phyloP scores from a whole-genome alignment of 2,888 invertebrate species.

The Spilosoma lubricipeda region DNA sequence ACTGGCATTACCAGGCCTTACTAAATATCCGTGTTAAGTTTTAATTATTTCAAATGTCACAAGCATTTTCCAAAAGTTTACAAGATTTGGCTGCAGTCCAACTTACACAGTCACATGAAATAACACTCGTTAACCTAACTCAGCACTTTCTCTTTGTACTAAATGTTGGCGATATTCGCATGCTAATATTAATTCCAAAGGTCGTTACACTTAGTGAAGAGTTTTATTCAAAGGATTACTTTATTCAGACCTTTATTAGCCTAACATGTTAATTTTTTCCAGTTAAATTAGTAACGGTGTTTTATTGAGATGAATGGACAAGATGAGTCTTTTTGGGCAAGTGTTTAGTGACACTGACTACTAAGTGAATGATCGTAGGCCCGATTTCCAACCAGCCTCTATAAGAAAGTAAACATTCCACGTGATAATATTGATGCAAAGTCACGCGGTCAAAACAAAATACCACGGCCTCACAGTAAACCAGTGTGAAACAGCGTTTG shows the following conservation, averaged over 20 bases:
- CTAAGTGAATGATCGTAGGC: no score
- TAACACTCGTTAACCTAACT: slow-evolving; percentile 14
- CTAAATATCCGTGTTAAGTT: not conserved
- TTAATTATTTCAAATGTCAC: not conserved
- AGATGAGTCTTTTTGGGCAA: no score
- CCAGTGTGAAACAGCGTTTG: no score
- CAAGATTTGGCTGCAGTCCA: slow-evolving; percentile 12
- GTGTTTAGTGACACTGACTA: no score
- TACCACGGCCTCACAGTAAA: no score
- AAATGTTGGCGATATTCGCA: not conserved
- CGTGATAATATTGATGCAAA: no score
- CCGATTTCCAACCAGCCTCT: no score
- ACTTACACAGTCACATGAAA: slow-evolving; percentile 3
- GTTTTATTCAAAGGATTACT: not conserved
- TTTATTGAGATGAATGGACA: no score
- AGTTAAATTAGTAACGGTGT: no score
- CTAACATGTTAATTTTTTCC: not conserved
- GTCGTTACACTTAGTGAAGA: not conserved
- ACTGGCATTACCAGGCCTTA: not conserved
- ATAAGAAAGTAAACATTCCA: no score
- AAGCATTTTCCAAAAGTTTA: not conserved
- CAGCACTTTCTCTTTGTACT: slow-evolving; percentile 8
- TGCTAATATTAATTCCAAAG: not conserved
- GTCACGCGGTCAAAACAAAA: no score
- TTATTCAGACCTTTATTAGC: not conserved